Base-by-base conservation (phyloP, 2,888 invertebrate species). In the Ophioninae sp. region DNA sequence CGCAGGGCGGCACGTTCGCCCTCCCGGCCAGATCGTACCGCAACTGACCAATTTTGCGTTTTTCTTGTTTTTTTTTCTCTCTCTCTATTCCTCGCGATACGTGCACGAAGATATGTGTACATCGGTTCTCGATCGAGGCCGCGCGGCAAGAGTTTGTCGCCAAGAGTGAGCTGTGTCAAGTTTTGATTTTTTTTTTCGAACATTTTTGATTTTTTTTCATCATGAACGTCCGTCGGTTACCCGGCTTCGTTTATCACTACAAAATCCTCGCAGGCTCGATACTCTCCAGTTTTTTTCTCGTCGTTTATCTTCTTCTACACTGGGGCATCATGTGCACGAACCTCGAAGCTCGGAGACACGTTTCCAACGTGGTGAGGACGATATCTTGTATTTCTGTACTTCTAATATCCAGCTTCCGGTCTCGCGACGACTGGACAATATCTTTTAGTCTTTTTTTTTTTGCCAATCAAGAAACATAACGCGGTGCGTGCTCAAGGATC, bases 261-360 rank as follows among this genome's bases (percentile, higher is more conserved):
- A 91, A 90, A 65, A 79, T 88, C 79, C 82, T 90, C 51, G 88
- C 90, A 20, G 80, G 88, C 51, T 87, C 89, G 30, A 84, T 90
- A 39, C 69, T 93, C 37, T 88, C 93, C 58, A 83, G 92, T 17
- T 85, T 93, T 59, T 87, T 92, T 59, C 91, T 93, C n/a, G 88
- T 93, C 81, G 87, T 94, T 80, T 94, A 94, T 89, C 91, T 94
- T 75, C 91, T 94, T 56, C 93, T 94, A 83, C 94, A 94, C 90
- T 95, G 95, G 94, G 94, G 94, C 82, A 91, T 95, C 69, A 91
- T 95, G 88, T 95, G 95, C 90, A 93, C 94, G 41, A 94, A 94
- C 90, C 91, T 94, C 71, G 94, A 94, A 88, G 94, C 95, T n/a
- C 94, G 94, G 92, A 92, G 93, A 75, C 94, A 95, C 89, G 93